Percentiles rank a stretch among this genome's conserved stretches.
Conservation (phyloP, 2,888 invertebrate species). For the Prosopocoilus inquinatus region DNA sequence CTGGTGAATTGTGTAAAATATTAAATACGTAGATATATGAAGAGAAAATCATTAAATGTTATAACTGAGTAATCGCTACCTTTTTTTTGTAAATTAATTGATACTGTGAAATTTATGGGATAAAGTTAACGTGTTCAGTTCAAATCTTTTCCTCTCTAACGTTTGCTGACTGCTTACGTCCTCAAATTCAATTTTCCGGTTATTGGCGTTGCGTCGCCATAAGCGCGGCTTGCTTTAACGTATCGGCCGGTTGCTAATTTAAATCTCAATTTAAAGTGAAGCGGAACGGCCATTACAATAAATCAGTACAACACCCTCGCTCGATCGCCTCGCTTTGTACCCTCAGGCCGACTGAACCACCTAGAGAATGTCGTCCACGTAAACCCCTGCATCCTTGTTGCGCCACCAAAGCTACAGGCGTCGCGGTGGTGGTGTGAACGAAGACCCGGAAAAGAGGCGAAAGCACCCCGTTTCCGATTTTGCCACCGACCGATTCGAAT, state of each 20-base stretch:
- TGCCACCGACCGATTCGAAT: conserved; percentile 39
- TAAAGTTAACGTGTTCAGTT: too few species aligned
- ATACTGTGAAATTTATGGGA: too few species aligned
- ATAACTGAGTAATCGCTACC: too few species aligned
- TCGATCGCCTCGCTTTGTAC: conserved; percentile 22
- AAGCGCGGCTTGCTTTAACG: conserved; percentile 37
- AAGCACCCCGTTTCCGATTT: conserved; percentile 14
- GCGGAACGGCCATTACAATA: conserved; percentile 50
- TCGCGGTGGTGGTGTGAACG: neutral
- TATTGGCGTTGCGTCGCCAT: conserved; percentile 47
- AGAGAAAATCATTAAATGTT: too few species aligned
- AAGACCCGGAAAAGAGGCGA: conserved; percentile 10
- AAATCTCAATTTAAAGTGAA: conserved; percentile 52
- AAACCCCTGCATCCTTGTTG: neutral
- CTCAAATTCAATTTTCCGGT: conserved; percentile 52
- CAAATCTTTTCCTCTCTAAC: neutral
- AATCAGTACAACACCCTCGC: conserved; percentile 49
- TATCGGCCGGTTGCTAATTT: conserved; percentile 48
- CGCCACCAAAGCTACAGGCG: neutral
- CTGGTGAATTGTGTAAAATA: too few species aligned
- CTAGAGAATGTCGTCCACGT: neutral
- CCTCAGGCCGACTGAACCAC: conserved; percentile 22
- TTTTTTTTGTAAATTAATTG: too few species aligned
- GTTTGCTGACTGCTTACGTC: conserved; percentile 25
- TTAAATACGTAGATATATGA: too few species aligned